A percentile compares a stretch with the other conserved stretches of the same genome.
Conservation (phyloP, 2,113 vertebrate species). For the Struthio camelus region DNA sequence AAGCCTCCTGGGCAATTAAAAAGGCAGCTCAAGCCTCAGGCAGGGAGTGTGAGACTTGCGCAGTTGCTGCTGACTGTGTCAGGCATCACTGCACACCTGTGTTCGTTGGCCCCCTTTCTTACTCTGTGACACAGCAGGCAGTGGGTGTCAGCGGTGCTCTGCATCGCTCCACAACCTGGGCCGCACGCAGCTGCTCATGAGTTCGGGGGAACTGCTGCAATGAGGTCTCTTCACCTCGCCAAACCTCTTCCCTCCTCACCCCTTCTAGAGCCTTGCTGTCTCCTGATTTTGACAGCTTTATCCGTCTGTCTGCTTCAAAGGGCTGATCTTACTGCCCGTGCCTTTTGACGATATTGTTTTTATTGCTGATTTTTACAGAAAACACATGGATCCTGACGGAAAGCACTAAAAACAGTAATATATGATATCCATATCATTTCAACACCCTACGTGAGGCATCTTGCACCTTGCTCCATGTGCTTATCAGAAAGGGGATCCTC, state of each 20-base stretch:
- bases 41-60: neutral
- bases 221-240: neutral
- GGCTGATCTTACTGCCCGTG: neutral
- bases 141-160: neutral
- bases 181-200: too few species aligned
- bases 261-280: neutral
- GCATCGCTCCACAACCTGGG: neutral
- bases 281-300: neutral
- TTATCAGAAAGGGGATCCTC: neutral
- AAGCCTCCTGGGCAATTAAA: neutral
- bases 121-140: too few species aligned
- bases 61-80: neutral
- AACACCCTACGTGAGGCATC: neutral
- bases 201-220: neutral
- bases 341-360: neutral
- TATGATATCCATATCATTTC: neutral
- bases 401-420: neutral
- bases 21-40: neutral
- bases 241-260: neutral
- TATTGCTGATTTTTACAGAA: neutral
- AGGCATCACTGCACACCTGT: neutral
- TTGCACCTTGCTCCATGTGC: neutral
- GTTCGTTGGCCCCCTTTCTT: neutral
- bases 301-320: neutral
- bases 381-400: neutral